Evolutionary conservation across 2,888 invertebrate species (phyloP), one percentile per base, ranked within the genome.

Genomic region (Macrosiphum euphorbiae): DNA sequence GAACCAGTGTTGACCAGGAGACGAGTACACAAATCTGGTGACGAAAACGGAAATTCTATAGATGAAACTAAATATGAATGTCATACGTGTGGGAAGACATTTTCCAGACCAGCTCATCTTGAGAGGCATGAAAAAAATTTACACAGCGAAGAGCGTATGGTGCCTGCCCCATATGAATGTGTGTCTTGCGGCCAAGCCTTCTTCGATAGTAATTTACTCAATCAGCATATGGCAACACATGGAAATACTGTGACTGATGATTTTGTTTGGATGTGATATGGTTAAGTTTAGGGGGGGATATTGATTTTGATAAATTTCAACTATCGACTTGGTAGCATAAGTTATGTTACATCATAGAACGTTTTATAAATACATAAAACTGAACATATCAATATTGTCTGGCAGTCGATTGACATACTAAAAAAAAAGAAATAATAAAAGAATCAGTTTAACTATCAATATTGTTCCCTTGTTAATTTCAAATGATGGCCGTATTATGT

Each of bases 201-300:
- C 89, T 95, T 95, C 50, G 95, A 95, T 90, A 95, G 95, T 87
- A 95, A 95, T 92, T 91, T 95, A 55, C 94, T 95, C 20, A 95
- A 95, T 86, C 95, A 95, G 86, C 95, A 95, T 92, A 95, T 95
- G 95, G 95, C 95, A 94, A 94, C 95, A n/a, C 95, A 95, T 87
- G 95, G 95, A 55, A 95, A 95, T 89, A 94, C 95, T 24, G 95
- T 95, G 26, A 95, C 95, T 88, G 95, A 95, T 93, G 95, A 95
- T 94, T 95, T 95, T 88, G 94, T 95, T 88, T 95, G 95, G 95
- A 95, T 95, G 95, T 95, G 94, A 95, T 93, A 91, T 50, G 88
- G 84, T 87, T 90, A 61, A 90, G 47, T 61, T 28, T 92, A 78
- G 47, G 47, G 24, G 58, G 47, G 47, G 13, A 67, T 94, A 26